Conservation (phyloP, 2,888 invertebrate species). For the Hyalella azteca region DNA sequence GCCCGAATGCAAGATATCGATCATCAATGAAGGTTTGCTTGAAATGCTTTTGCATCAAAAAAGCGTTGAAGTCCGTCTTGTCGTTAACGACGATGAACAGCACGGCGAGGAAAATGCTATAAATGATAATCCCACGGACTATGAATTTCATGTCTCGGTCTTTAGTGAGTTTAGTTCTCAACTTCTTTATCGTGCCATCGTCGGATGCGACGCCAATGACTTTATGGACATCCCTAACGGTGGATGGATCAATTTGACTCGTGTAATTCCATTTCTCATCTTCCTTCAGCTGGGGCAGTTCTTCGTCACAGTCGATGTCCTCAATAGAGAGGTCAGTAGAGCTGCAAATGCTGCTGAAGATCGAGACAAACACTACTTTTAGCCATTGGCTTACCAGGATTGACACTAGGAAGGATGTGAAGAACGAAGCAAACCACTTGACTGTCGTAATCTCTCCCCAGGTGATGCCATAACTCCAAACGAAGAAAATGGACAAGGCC, state of each 20-base stretch:
- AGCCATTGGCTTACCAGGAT: constrained; percentile 66
- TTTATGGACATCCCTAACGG: constrained; percentile 37
- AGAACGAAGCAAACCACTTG: constrained; percentile 66
- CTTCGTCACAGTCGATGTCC: constrained; percentile 62
- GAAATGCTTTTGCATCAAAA: constrained; percentile 63
- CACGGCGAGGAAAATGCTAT: constrained; percentile 65
- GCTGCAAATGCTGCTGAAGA: constrained; percentile 59
- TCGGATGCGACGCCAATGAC: constrained; percentile 45
- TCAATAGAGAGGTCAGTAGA: constrained; percentile 61
- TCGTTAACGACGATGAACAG: constrained; percentile 65
- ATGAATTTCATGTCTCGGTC: constrained; percentile 65
- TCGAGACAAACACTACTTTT: constrained; percentile 62
- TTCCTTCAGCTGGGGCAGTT: constrained; percentile 60
- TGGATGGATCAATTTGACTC: constrained; percentile 40
- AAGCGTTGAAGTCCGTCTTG: constrained; percentile 63
- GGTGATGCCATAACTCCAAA: constrained; percentile 65
- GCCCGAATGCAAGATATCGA: constrained; percentile 37
- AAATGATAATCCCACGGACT: constrained; percentile 64
- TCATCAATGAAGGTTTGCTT: constrained; percentile 60
- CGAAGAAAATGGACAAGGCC: constrained; percentile 62
- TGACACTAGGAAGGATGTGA: constrained; percentile 65
- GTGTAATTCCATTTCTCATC: constrained; percentile 63
- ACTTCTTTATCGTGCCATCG: constrained; percentile 7
- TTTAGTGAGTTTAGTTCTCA: constrained; percentile 60
- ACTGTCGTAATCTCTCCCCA: constrained; percentile 65